Percentiles rank a stretch among this genome's conserved stretches.
Evolutionary conservation across 2,797 vertebrate genomes (phyloP).

Genomic region (Fistularia commersonii): DNA sequence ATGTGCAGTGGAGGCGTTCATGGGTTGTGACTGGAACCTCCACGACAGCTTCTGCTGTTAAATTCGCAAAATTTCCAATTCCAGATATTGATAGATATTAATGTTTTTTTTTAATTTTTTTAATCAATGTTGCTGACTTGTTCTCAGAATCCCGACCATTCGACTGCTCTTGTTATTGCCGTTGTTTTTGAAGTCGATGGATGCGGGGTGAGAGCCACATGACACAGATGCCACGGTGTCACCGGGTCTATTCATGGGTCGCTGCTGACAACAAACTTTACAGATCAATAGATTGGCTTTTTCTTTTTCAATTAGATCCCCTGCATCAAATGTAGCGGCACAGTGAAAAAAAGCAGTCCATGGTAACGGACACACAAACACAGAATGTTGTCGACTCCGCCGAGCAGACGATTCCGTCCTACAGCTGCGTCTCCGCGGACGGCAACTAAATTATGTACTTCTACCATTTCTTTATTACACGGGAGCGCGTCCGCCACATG

Average conservation of each 20-base stretch:
- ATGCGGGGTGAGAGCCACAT: conserved; percentile 29
- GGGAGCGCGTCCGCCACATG: conserved; percentile 8
- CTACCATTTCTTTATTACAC: not conserved
- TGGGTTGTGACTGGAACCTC: too few relatives aligned
- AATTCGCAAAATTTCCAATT: too few relatives aligned
- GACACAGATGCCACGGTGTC: conserved; percentile 53
- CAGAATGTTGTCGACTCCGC: conserved; percentile 12
- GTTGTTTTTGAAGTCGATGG: conserved; percentile 23
- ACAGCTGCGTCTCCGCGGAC: too few relatives aligned
- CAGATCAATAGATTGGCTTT: conserved; percentile 60
- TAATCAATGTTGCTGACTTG: too few relatives aligned
- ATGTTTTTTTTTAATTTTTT: too few relatives aligned
- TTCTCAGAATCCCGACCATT: too few relatives aligned
- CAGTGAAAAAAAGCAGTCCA: conserved; percentile 78
- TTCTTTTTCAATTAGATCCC: conserved; percentile 76
- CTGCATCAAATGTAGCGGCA: conserved; percentile 78
- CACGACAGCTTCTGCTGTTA: too few relatives aligned
- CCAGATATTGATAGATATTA: too few relatives aligned
- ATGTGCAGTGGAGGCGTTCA: too few relatives aligned
- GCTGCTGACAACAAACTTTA: conserved; percentile 47
- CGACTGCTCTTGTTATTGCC: not conserved
- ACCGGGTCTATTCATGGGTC: conserved; percentile 45
- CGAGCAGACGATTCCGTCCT: not conserved
- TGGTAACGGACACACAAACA: conserved; percentile 75
- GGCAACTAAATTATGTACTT: conserved; percentile 9